These are phyloP conservation scores for Chrysomela aeneicollis DNA, from an alignment of 2,888 invertebrate genomes.

Conservation along the genomic window DNA sequence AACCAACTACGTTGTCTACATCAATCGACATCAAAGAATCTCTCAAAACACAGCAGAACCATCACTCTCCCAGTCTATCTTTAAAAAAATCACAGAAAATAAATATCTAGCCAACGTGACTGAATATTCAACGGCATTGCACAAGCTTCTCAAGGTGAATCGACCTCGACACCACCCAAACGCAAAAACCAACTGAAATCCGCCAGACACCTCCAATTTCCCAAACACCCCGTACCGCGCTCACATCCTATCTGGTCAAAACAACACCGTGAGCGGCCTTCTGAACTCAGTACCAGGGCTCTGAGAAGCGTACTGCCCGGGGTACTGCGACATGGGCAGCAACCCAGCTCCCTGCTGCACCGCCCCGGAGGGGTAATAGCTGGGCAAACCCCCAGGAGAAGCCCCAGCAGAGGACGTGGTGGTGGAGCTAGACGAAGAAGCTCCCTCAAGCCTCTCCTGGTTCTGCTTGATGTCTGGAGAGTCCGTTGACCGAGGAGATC, in stretches of 20 bases:
- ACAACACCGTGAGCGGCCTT: conserved; percentile 79
- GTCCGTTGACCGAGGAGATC: conserved; percentile 63
- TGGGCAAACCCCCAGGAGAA: conserved; percentile 65
- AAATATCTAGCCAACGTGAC: not conserved
- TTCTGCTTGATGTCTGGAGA: conserved; percentile 60
- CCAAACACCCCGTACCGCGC: conserved; percentile 45
- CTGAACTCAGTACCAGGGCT: conserved; percentile 73
- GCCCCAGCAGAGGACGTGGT: conserved; percentile 73
- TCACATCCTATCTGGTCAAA: conserved; percentile 75
- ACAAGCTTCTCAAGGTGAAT: conserved; percentile 13
- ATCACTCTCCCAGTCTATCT: not conserved
- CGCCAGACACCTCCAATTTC: not conserved
- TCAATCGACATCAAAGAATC: not conserved
- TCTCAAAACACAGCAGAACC: not conserved
- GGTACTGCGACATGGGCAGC: conserved; percentile 74
- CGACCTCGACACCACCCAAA: not conserved
- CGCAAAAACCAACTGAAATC: conserved; percentile 36
- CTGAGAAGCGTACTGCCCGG: conserved; percentile 65
- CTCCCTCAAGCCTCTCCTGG: conserved; percentile 62
- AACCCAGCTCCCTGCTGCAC: conserved; percentile 62
- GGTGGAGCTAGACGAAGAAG: conserved; percentile 65
- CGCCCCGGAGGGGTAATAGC: conserved; percentile 67
- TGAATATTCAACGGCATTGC: not conserved
- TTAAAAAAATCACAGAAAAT: not conserved
- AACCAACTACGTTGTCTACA: no score